These are phyloP conservation scores for Pipistrellus pipistrellus DNA, from an alignment of 2,797 vertebrate species.

Conservation along the genomic window DNA sequence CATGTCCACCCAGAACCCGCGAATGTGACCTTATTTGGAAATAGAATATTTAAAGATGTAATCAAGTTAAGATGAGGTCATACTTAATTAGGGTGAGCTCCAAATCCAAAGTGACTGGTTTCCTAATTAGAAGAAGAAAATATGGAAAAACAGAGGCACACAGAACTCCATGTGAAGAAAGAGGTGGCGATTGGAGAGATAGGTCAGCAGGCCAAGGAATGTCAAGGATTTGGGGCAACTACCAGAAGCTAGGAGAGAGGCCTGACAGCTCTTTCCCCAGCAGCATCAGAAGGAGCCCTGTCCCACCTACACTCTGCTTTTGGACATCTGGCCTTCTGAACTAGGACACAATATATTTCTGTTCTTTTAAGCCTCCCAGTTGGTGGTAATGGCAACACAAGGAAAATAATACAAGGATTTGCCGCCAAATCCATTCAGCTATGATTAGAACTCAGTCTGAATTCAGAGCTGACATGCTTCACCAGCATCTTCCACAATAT, in stretches of 20 bases:
- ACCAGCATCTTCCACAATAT: background rate
- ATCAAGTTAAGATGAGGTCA: background rate
- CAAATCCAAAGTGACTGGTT: background rate
- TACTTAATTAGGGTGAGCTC: background rate
- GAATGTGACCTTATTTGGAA: slow-evolving; percentile 22
- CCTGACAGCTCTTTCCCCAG: background rate
- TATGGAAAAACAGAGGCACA: background rate
- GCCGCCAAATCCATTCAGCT: background rate
- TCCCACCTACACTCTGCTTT: background rate
- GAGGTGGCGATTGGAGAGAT: background rate
- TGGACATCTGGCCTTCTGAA: background rate
- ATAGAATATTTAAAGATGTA: background rate
- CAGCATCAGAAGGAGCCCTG: too few relatives aligned
- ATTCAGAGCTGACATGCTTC: background rate
- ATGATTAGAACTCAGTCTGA: background rate
- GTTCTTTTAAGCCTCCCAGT: background rate
- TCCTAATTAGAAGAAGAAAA: background rate
- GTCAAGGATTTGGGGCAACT: background rate
- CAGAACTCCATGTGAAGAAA: background rate
- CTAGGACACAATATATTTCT: background rate
- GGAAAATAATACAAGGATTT: background rate
- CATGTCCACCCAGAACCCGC: background rate
- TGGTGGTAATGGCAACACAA: background rate
- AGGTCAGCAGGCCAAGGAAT: background rate
- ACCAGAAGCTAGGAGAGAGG: background rate